Evolutionary conservation across 2,113 vertebrate species (phyloP), one percentile per base, ranked within the genome.

Genomic region (Mormyrus iriodes): DNA sequence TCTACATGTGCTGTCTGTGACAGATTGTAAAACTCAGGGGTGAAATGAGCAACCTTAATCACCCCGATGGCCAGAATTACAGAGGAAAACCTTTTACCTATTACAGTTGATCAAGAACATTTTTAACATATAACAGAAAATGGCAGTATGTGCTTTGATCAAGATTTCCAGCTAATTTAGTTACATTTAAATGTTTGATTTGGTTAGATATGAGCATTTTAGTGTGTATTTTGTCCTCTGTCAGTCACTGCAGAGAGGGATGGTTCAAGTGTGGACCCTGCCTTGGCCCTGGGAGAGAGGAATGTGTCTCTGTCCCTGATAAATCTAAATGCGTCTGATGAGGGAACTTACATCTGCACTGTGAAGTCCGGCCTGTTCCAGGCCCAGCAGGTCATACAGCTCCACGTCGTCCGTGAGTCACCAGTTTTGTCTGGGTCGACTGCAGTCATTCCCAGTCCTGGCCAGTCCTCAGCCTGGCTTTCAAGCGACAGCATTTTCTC

Each of bases 311-410:
- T 97, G 85, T 92, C 86, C 19, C 92, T 98, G 52, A 92, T 88
- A 85, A 88, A 49, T 44, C 92, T 96, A 53, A 93, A 91, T 17
- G 79, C 97, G 53, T 21, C 15, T 8, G 96, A 98, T 0, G 96
- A 96, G 89, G 97, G 97, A 3, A 90, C 92, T 0, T 96, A 97
- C 92, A 95, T 98, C 92, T 97, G 96, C 90, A 95, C 94, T 1
- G 91, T 97, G 90, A 91, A 89, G 27, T 89, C 94, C 0, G 91
- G 92, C 0, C 86, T 49, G 31, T 96, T 96, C 89, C 94, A 93
- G 24, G 92, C 93, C 0, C 97, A 98, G 91, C 96, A 97, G 89
- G 92, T 95, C 89, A 91, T 97, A 53, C 93, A 95, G 19, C 93
- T 98, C 31, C 31, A 49, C 0, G 35, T 98, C 65, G 89, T 52